Percentiles rank a stretch among this genome's conserved stretches.
phyloP scores from a whole-genome alignment of 1,140 invertebrate genomes.

The Papilio xuthus region DNA sequence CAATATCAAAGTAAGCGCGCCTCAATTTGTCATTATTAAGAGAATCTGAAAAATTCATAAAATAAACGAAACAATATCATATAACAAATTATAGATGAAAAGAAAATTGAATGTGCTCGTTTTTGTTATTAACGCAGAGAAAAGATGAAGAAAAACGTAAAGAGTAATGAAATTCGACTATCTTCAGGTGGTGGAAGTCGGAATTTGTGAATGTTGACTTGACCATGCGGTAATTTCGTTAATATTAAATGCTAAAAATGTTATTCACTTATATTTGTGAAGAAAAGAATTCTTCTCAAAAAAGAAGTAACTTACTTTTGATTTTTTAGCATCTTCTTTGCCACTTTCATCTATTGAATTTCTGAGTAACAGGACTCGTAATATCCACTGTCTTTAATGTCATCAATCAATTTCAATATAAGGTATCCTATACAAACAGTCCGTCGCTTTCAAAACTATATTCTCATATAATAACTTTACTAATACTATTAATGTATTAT shows the following conservation, averaged over 20 bases:
- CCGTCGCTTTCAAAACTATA: background rate
- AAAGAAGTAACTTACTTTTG: background rate
- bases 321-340: background rate
- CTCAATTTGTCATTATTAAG: slow-evolving; percentile 11
- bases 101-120: background rate
- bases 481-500: background rate
- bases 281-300: no score
- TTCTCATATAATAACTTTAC: background rate
- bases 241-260: no score
- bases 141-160: background rate
- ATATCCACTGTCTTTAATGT: background rate
- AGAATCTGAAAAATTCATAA: background rate
- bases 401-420: background rate
- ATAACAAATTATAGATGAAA: background rate
- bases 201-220: background rate
- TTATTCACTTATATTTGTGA: no score
- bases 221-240: background rate
- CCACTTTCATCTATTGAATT: background rate
- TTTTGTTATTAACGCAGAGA: background rate
- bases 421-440: background rate
- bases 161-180: no score
- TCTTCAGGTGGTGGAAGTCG: background rate
- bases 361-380: background rate
- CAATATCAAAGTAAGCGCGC: slow-evolving; percentile 13
- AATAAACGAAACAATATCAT: slow-evolving; percentile 9